Evolutionary conservation across 37 sponge, comb jelly and placozoan genomes (phyloP).

Genomic region (Spongilla lacustris): DNA sequence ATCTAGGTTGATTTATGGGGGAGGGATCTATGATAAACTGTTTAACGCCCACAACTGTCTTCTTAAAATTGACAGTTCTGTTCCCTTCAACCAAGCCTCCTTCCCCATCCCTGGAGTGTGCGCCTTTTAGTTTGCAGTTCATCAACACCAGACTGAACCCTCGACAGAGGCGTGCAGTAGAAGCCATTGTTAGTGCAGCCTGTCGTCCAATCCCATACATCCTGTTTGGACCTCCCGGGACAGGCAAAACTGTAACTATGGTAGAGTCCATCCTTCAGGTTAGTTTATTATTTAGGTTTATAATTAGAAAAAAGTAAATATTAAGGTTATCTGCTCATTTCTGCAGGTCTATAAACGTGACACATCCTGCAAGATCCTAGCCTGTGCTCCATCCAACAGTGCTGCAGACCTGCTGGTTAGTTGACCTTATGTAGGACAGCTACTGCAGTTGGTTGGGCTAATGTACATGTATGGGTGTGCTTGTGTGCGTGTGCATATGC

Average conservation of each 20-base stretch:
- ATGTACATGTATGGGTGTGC: neutral
- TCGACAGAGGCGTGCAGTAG: constrained; percentile 64
- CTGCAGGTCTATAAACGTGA: constrained; percentile 17
- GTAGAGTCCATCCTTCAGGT: constrained; percentile 89
- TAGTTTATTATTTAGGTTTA: neutral
- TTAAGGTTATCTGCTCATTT: neutral
- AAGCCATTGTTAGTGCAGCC: constrained; percentile 65
- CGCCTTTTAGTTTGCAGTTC: neutral
- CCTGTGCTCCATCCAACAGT: constrained; percentile 64
- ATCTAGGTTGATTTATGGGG: neutral
- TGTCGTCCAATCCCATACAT: constrained; percentile 81
- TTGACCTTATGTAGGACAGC: neutral
- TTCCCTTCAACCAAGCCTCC: constrained; percentile 1
- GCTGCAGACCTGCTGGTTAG: constrained; percentile 69
- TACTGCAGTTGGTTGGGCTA: too few relatives aligned
- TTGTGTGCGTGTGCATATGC: neutral
- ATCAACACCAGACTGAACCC: constrained; percentile 68
- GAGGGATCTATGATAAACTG: neutral
- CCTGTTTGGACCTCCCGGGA: constrained; percentile 87
- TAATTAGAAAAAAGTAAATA: neutral
- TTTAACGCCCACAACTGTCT: neutral
- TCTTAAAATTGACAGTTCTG: neutral
- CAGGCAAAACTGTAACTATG: constrained; percentile 88
- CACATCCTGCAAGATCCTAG: constrained; percentile 35
- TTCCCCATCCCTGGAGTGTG: neutral